Conservation (phyloP, 53 echinoderm and acorn worm species). For the Henricia sp. region DNA sequence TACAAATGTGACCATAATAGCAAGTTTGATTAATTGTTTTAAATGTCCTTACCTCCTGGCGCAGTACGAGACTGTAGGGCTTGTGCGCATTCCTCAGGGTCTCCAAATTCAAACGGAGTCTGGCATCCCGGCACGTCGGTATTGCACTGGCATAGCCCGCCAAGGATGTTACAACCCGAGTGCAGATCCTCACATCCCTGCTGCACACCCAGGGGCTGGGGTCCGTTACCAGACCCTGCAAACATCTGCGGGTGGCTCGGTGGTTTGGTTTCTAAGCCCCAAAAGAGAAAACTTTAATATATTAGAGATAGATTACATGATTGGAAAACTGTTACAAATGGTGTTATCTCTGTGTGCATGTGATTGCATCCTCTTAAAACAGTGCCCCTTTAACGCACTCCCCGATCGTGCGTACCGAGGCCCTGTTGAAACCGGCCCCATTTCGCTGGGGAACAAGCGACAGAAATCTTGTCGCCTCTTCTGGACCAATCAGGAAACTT, state of each 20-base stretch:
- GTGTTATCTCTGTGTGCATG: neutral
- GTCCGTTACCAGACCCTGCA: conserved; percentile 17
- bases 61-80: conserved; percentile 48
- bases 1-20: too few relatives aligned
- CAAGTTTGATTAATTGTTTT: too few relatives aligned
- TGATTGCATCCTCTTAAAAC: too few relatives aligned
- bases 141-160: conserved; percentile 70
- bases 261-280: conserved; percentile 26
- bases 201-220: neutral
- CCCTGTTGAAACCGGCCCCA: too few relatives aligned
- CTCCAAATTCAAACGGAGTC: conserved; percentile 76
- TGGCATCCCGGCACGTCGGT: conserved; percentile 65
- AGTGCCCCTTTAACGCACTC: too few relatives aligned
- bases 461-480: too few relatives aligned
- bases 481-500: too few relatives aligned
- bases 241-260: conserved; percentile 2
- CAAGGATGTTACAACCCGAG: conserved; percentile 75
- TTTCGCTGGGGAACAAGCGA: too few relatives aligned
- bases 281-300: too few relatives aligned
- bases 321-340: too few relatives aligned
- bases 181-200: conserved; percentile 61
- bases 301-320: too few relatives aligned
- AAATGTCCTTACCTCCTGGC: conserved; percentile 68
- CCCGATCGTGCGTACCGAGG: too few relatives aligned
- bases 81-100: conserved; percentile 63